A percentile compares a stretch with the other conserved stretches of the same genome.
Conservation (phyloP, 2,888 invertebrate species). For the Nephrotoma flavescens region DNA sequence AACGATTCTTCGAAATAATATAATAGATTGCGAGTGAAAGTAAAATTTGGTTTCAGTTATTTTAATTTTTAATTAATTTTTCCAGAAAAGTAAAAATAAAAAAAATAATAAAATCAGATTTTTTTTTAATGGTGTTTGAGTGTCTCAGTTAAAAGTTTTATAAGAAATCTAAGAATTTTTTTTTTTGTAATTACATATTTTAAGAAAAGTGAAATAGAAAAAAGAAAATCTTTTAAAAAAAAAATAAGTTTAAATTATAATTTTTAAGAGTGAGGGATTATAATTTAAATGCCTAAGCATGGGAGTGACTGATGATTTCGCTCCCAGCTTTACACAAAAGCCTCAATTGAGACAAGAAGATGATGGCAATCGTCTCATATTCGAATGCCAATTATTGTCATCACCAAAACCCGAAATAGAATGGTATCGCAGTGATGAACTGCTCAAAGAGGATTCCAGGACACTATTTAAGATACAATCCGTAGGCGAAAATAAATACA, state of each 20-base stretch:
- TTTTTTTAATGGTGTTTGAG: neutral
- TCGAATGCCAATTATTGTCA: constrained; percentile 82
- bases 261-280: constrained; percentile 1
- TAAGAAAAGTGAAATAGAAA: neutral
- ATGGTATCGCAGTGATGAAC: constrained; percentile 82
- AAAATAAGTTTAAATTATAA: neutral
- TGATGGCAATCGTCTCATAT: constrained; percentile 86
- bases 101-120: constrained; percentile 5
- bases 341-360: constrained; percentile 93
- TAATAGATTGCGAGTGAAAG: neutral
- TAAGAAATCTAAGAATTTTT: neutral
- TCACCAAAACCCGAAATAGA: constrained; percentile 80
- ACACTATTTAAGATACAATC: constrained; percentile 82
- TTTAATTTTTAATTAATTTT: neutral
- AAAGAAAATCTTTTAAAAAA: neutral
- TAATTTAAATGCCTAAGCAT: constrained; percentile 15
- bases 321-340: constrained; percentile 97
- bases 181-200: neutral
- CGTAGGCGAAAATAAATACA: constrained; percentile 69
- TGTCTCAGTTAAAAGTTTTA: neutral
- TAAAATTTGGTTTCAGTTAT: neutral
- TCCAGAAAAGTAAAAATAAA: constrained; percentile 6
- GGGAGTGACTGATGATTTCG: constrained; percentile 65
- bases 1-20: neutral
- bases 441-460: constrained; percentile 67